Base-by-base conservation (phyloP, 2,797 vertebrate species). In the Ciconia nigra region DNA sequence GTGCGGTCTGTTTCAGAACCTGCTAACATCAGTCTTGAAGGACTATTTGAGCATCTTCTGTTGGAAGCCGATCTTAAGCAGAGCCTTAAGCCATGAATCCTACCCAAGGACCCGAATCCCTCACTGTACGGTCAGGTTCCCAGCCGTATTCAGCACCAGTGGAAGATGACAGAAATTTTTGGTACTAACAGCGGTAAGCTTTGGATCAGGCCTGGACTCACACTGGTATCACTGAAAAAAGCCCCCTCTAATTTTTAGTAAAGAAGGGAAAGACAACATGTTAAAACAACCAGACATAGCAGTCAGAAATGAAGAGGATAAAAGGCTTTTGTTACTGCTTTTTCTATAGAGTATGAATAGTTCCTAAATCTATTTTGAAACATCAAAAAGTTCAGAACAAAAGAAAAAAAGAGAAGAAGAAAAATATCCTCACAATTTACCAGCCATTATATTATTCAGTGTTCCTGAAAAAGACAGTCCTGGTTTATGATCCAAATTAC, bases 401-500 rank as follows among this genome's bases (percentile, higher is more conserved):
- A 61, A 33, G 3, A 4, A 6, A 11, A 18, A 25, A 35, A n/a
- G 26, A 33, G 26, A 33, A 7, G 29, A 49, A 58, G 12, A 78
- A 83, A 84, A 81, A 37, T 12, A 72, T 20, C 11, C 12, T 87
- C 28, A 51, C 29, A 18, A 33, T 93, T 81, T 90, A 62, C 24
- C 44, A 92, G 63, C 11, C 33, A 61, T 89, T 77, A 26, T 49
- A 74, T 81, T 91, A 84, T 69, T 90, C 71, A 72, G 15, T 13
- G 14, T 35, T 89, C 49, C 62, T 76, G 72, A 72, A 92, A 55
- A 94, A 89, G 51, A 49, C 15, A 52, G 77, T 84, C 55, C 59
- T 62, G 16, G 72, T 83, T 80, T 91, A 51, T 39, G 95, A 95
- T 94, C 81, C 54, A 95, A 81, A 93, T 78, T 93, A 80, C 78